Base-by-base conservation (phyloP, 2,113 vertebrate species). In the Brevimyrus niger region DNA sequence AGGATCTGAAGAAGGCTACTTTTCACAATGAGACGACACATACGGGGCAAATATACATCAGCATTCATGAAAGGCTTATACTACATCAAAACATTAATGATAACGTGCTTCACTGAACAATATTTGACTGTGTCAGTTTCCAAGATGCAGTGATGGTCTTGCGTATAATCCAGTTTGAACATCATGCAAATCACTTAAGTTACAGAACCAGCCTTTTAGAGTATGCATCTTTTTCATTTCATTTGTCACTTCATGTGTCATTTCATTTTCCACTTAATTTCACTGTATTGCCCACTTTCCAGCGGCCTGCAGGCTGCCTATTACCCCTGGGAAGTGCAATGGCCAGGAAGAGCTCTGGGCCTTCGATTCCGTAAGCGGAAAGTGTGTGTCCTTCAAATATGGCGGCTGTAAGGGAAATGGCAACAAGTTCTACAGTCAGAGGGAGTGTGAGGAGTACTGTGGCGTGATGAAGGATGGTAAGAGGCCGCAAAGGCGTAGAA, bases 371-470 rank as follows among this genome's bases (percentile, higher is more conserved):
- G 3, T 15, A 0, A 88, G 73, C 2, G 97, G 97, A 19, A 95
- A 96, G 90, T 99, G 98, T 10, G 42, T 97, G 82, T 89, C 83
- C 0, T 98, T 98, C 94, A 92, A 10, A 89, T 94, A 94, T 0
- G 94, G 94, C 19, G 97, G 96, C 90, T 99, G 98, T 92, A 94
- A 96, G 46, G 95, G 94, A 91, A 99, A 99, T 0, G 97, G 95
- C 3, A 99, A 99, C 95, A 96, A 97, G 92, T 99, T 99, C 96
- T 98, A 98, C 95, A 97, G 93, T 0, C 96, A 98, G 92, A 97
- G 98, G 13, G 98, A 99, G 92, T 99, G 98, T 93, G 96, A 97
- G 58, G 98, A 99, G 92, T 98, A 98, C 95, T 99, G 98, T 0
- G 97, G 97, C 0, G 93, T 92, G 92, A 50, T 93, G 76, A 4